These are phyloP conservation scores for roundworm (Caenorhabditis elegans) DNA, from an alignment of 1,140 invertebrate genomes.

Conservation along the genomic window DNA sequence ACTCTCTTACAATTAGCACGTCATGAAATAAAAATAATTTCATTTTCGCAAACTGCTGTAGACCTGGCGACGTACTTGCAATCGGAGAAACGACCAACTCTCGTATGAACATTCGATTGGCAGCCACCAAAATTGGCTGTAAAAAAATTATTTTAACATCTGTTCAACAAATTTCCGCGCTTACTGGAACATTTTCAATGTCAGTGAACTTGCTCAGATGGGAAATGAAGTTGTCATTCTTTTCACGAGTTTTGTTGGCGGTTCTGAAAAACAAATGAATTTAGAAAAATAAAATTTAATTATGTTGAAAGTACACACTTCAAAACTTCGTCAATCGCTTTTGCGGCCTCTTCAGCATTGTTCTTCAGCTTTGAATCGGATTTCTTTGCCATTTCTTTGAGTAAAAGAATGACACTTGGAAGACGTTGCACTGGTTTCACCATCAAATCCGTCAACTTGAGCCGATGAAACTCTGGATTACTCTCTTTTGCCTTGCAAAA, in stretches of 20 bases:
- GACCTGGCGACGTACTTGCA: constrained; percentile 12
- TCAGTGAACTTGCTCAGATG: constrained; percentile 37
- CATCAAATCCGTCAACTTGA: constrained; percentile 88
- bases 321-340: constrained; percentile 86
- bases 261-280: constrained; percentile 32
- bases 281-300: neutral
- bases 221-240: constrained; percentile 37
- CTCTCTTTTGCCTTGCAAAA: constrained; percentile 71
- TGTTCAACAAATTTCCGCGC: neutral
- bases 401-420: constrained; percentile 87
- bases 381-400: constrained; percentile 89
- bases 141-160: neutral
- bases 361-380: constrained; percentile 81
- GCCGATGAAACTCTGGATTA: constrained; percentile 85
- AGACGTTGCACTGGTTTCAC: constrained; percentile 93
- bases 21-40: constrained; percentile 45
- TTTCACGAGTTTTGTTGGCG: constrained; percentile 41
- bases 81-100: constrained; percentile 40
- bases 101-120: constrained; percentile 26
- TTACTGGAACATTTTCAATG: constrained; percentile 49
- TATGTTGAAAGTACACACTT: constrained; percentile 71
- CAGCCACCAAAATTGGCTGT: constrained; percentile 41
- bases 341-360: constrained; percentile 79
- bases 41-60: constrained; percentile 6
- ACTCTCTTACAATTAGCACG: constrained; percentile 39